Evolutionary conservation across 2,888 invertebrate genomes (phyloP).

Genomic region (Tenthredo mesomela): DNA sequence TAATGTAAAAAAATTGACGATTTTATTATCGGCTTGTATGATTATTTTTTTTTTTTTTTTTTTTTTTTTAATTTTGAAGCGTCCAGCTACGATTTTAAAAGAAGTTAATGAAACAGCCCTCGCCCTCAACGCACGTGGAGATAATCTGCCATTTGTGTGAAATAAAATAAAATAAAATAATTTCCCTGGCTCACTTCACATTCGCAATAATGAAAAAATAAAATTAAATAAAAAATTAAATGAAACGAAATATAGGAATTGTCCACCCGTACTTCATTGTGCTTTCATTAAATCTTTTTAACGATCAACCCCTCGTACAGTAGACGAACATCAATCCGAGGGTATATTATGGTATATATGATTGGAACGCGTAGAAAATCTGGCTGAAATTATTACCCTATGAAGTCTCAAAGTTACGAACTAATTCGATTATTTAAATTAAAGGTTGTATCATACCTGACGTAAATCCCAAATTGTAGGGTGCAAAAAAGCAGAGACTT

Average conservation of each 20-base stretch:
- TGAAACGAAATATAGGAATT: neutral
- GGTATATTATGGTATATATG: too few species aligned
- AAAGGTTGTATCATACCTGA: conserved; percentile 52
- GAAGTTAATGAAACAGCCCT: neutral
- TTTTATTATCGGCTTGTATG: neutral
- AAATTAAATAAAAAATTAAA: neutral
- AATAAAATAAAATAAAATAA: neutral
- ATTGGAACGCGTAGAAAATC: neutral
- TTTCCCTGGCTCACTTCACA: neutral
- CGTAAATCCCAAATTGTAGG: conserved; percentile 58
- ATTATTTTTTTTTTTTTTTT: neutral
- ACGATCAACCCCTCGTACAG: neutral
- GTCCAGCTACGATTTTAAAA: neutral
- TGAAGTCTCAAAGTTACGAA: neutral
- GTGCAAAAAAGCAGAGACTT: conserved; percentile 55
- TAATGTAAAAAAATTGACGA: neutral
- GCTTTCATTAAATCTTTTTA: conserved; percentile 23
- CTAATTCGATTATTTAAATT: neutral
- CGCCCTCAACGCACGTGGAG: neutral
- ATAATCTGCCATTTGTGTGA: conserved; percentile 11
- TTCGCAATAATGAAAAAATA: neutral
- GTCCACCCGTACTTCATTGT: neutral
- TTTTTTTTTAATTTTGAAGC: neutral
- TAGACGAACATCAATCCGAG: conserved; percentile 3
- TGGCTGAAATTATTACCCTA: neutral